Base-by-base conservation (phyloP, 2,888 invertebrate species). In the Bombylius discolor region DNA sequence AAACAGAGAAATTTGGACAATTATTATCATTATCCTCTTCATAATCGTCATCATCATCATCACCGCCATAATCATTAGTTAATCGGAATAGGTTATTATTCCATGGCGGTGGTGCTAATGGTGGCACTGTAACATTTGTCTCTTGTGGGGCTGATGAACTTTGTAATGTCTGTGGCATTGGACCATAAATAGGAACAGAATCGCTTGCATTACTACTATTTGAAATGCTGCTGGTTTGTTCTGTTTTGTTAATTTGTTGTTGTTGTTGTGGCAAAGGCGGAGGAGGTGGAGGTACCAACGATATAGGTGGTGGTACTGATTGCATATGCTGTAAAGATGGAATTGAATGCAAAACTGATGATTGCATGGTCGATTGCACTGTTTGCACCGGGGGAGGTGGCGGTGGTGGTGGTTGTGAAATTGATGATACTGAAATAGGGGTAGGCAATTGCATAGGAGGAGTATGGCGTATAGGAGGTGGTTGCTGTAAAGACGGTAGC, bases 1-100 rank as follows among this genome's bases (percentile, higher is more conserved):
- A 90, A 62, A 90, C 86, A 12, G 86, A 86, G 70, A 89, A 89
- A 71, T 90, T 90, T 5, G 90, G 90, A 70, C 89, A 90, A 33
- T 51, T 71, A 12, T 56, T 53, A 32, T 52, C 12, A 54, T 36
- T 54, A 55, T 11, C 52, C 7, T 39, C 39, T 9, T 57, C 13
- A 52, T 74, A 75, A 13, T 73, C 74, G 58, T 76, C 75, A 58
- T 77, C 78, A 51, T 72, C 68, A 52, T 76, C 75, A 58, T 77
- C 78, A 49, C 71, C 69, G 52, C 67, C 70, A 57, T 70, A 68
- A 52, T 70, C 70, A 23, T 70, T 65, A 39, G 66, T 68, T 33
- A 72, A 62, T 57, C 70, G 69, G 46, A 72, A 71, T 36, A 71
- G 56, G 32, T 70, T 66, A 49, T 61, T 68, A 56, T 67, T 70